Evolutionary conservation across 1,140 invertebrate genomes (phyloP).

Genomic region (Drosophila rhopaloa): DNA sequence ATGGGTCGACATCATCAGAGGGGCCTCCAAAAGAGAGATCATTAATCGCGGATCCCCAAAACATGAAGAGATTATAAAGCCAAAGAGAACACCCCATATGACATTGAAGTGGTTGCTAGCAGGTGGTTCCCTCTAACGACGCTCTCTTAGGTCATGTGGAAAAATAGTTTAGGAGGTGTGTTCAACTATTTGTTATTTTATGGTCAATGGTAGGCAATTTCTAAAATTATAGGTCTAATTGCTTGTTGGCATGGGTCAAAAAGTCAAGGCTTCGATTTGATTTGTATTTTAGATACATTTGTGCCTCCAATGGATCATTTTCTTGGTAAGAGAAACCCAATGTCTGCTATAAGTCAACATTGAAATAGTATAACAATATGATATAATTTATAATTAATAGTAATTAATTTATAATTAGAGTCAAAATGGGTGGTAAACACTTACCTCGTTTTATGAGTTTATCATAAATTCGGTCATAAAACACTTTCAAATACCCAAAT

Average conservation of each 20-base stretch:
- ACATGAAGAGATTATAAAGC: neutral
- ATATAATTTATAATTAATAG: no score
- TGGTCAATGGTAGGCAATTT: conserved; percentile 43
- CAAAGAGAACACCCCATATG: conserved; percentile 7
- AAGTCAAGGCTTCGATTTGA: conserved; percentile 39
- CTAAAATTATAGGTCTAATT: conserved; percentile 35
- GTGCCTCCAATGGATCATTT: neutral
- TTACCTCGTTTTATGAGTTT: no score
- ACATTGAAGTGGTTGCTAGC: conserved; percentile 29
- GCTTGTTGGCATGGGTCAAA: conserved; percentile 50
- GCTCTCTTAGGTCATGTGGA: conserved; percentile 8
- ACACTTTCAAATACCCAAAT: neutral
- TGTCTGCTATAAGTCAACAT: no score
- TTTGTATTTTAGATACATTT: neutral
- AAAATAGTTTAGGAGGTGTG: conserved; percentile 44
- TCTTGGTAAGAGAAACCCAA: neutral
- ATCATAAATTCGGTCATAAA: no score
- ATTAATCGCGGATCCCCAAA: no score
- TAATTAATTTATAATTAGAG: no score
- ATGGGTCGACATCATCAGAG: conserved; percentile 16
- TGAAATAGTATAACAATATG: no score
- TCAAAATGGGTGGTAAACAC: no score
- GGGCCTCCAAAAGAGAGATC: conserved; percentile 7
- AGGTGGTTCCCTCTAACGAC: conserved; percentile 14
- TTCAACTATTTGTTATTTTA: conserved; percentile 3